Conservation (phyloP, 2,113 vertebrate species). For the Acrocephalus kingi region DNA sequence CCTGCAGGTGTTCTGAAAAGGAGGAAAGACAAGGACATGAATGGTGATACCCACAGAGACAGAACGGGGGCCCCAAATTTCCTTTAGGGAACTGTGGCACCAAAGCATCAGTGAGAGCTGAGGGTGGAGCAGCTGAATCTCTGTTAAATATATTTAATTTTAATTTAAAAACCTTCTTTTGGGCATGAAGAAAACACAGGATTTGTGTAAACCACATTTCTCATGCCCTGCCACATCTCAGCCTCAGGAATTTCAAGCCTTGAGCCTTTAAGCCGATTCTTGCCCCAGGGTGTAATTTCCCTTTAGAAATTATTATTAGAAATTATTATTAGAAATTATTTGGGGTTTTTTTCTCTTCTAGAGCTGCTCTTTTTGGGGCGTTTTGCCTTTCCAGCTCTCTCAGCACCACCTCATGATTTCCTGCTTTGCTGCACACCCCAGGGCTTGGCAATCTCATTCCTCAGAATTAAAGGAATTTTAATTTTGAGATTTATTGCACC, state of each 20-base stretch:
- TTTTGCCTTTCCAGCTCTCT: background rate
- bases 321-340: background rate
- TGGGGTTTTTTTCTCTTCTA: accelerated
- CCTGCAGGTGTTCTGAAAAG: constrained; percentile 69
- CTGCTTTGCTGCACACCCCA: background rate
- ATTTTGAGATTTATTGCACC: too few relatives aligned
- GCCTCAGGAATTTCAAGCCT: too few relatives aligned
- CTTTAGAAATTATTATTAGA: background rate
- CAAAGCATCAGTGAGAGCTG: background rate
- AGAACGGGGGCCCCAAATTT: too few relatives aligned
- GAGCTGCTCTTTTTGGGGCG: background rate
- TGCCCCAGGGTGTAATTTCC: background rate
- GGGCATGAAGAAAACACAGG: background rate
- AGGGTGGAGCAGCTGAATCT: background rate
- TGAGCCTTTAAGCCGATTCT: background rate
- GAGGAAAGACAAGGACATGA: background rate
- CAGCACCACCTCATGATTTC: background rate
- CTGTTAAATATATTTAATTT: background rate
- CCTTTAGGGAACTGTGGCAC: background rate
- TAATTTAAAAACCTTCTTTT: background rate
- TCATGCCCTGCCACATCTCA: accelerated
- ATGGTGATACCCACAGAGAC: accelerated
- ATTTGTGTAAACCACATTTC: accelerated
- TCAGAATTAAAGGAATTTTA: background rate
- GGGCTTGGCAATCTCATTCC: background rate